A percentile compares a stretch with the other conserved stretches of the same genome.
phyloP scores from a whole-genome alignment of 1,140 invertebrate species.

The Nephotettix cincticeps region DNA sequence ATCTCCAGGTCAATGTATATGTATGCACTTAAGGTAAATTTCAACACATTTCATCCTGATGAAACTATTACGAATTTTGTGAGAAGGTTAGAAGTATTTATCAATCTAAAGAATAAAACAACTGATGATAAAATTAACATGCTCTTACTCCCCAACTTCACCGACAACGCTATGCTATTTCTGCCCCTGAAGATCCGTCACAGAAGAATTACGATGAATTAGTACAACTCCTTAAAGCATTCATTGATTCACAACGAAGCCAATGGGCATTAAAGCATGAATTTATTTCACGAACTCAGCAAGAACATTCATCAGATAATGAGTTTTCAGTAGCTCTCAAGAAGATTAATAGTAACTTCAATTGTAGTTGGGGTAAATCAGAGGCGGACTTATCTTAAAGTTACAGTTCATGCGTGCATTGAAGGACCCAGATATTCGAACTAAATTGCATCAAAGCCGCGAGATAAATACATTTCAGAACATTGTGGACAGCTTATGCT shows the following conservation, averaged over 20 bases:
- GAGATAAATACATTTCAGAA: neutral
- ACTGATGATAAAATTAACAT: no score
- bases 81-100: no score
- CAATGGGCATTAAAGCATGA: neutral
- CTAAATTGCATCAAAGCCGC: neutral
- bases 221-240: neutral
- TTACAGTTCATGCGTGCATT: neutral
- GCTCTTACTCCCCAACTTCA: no score
- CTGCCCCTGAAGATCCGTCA: neutral
- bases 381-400: neutral
- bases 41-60: no score
- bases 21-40: no score
- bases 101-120: no score
- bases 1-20: no score
- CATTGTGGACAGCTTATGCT: neutral
- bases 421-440: neutral
- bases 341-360: neutral
- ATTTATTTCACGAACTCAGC: neutral
- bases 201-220: neutral
- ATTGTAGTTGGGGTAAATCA: neutral
- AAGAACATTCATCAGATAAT: neutral
- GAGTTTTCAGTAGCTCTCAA: neutral
- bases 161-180: no score
- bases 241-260: neutral
- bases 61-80: no score